Conservation (phyloP, 2,797 vertebrate species). For the Hyperoplus immaculatus region DNA sequence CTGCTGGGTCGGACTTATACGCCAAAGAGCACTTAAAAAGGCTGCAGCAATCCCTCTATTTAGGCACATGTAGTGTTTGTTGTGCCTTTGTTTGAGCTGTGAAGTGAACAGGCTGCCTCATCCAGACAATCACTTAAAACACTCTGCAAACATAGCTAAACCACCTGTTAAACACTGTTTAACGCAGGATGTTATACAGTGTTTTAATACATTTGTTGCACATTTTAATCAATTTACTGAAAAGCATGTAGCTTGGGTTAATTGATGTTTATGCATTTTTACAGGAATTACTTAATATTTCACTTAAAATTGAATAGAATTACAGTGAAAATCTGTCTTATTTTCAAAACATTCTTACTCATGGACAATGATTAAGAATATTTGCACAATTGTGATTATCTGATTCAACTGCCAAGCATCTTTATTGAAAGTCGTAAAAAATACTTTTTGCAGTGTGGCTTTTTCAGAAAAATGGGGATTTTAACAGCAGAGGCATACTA, state of each 20-base stretch:
- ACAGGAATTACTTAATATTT: neutral
- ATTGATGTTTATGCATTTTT: neutral
- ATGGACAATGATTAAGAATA: too few relatives aligned
- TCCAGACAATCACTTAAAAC: slow-evolving; percentile 18
- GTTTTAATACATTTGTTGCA: neutral
- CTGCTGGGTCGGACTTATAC: slow-evolving; percentile 23
- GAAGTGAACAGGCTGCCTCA: slow-evolving; percentile 33
- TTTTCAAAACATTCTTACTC: neutral
- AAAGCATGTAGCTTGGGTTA: neutral
- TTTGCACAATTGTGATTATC: too few relatives aligned
- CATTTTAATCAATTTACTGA: neutral
- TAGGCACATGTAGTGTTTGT: slow-evolving; percentile 29
- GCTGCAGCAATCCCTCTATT: slow-evolving; percentile 40
- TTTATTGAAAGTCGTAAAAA: neutral
- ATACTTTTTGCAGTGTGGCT: neutral
- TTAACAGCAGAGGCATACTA: neutral
- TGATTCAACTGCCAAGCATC: too few relatives aligned
- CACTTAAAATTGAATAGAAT: too few relatives aligned
- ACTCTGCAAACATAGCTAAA: neutral
- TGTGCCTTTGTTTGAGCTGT: slow-evolving; percentile 26
- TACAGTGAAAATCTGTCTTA: neutral
- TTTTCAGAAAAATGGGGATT: neutral
- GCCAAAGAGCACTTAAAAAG: slow-evolving; percentile 56
- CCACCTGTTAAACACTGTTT: slow-evolving; percentile 10
- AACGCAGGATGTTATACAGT: neutral